Evolutionary conservation across 1,140 invertebrate species (phyloP).

Genomic region (fruit fly (Drosophila melanogaster)): Release_6_plus_ISO1_MT NT_033777.3:12383001-12383500

Average conservation of each 20-base stretch:
- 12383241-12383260: slow-evolving; percentile 63
- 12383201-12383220: slow-evolving; percentile 20
- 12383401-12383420: slow-evolving; percentile 45
- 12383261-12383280: slow-evolving; percentile 70
- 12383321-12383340: slow-evolving; percentile 15
- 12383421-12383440: slow-evolving; percentile 47
- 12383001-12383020: slow-evolving; percentile 29
- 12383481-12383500: not conserved
- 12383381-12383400: slow-evolving; percentile 44
- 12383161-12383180: slow-evolving; percentile 71
- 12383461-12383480: slow-evolving; percentile 9
- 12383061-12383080: slow-evolving; percentile 48
- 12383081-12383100: slow-evolving; percentile 65
- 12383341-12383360: slow-evolving; percentile 68
- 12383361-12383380: slow-evolving; percentile 54
- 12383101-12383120: slow-evolving; percentile 41
- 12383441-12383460: slow-evolving; percentile 15
- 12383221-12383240: slow-evolving; percentile 1
- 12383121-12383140: slow-evolving; percentile 66
- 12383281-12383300: slow-evolving; percentile 81
- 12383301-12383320: slow-evolving; percentile 59
- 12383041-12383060: not conserved
- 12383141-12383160: slow-evolving; percentile 67
- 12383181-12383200: too few species aligned
- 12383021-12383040: slow-evolving; percentile 29